Evolutionary conservation across 1,140 invertebrate species (phyloP).

Genomic region (Cyclina sinensis): DNA sequence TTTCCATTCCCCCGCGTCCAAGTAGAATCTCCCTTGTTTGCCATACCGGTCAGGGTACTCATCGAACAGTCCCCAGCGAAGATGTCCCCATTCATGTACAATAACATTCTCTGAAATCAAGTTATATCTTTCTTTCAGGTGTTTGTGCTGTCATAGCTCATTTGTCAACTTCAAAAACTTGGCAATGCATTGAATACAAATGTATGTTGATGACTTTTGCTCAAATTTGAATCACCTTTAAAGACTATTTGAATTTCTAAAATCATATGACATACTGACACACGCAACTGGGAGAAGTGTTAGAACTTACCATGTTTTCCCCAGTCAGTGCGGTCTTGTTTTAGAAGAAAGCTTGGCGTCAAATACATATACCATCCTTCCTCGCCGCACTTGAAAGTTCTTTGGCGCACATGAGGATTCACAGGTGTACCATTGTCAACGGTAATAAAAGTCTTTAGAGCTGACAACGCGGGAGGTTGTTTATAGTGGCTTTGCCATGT

Average conservation of each 20-base stretch:
- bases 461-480: background rate
- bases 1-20: slow-evolving; percentile 33
- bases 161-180: no score
- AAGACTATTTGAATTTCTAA: no score
- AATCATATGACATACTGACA: no score
- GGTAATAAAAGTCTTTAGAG: background rate
- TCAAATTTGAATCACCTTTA: no score
- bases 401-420: background rate
- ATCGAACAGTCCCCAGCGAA: slow-evolving; percentile 81
- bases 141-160: no score
- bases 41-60: slow-evolving; percentile 64
- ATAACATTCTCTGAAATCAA: slow-evolving; percentile 74
- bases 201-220: no score
- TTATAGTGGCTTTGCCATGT: background rate
- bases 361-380: background rate
- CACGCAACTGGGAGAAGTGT: no score
- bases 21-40: background rate
- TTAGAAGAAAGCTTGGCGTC: background rate
- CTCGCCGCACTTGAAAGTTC: background rate
- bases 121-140: background rate
- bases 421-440: background rate
- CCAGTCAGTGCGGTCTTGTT: background rate
- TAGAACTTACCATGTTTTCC: background rate
- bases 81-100: slow-evolving; percentile 82
- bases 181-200: no score